phyloP scores from a whole-genome alignment of 2,797 vertebrate genomes.

The Sebastolobus alascanus region DNA sequence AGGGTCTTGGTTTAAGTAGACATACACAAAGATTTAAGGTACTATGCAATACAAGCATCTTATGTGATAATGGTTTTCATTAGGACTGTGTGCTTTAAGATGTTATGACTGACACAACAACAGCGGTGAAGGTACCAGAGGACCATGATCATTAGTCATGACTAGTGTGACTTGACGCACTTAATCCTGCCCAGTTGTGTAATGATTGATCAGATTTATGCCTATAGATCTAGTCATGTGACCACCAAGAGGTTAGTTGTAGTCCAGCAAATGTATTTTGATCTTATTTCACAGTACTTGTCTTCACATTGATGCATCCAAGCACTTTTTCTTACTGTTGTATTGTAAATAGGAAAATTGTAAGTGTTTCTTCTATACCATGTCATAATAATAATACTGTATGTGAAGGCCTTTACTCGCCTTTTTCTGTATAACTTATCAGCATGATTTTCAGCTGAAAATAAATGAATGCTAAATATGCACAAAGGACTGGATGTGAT shows the following conservation, averaged over 20 bases:
- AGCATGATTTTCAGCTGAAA: conserved; percentile 76
- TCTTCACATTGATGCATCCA: conserved; percentile 74
- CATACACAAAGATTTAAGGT: conserved; percentile 26
- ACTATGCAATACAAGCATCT: conserved; percentile 63
- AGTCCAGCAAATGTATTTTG: conserved; percentile 58
- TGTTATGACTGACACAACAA: background rate
- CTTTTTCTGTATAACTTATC: conserved; percentile 66
- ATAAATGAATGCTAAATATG: conserved; percentile 62
- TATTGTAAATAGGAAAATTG: conserved; percentile 74
- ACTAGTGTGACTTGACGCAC: conserved; percentile 11
- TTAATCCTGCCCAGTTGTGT: conserved; percentile 17
- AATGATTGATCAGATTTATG: conserved; percentile 8
- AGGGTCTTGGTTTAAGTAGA: conserved; percentile 17
- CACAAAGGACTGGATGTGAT: conserved; percentile 23
- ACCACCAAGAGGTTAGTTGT: conserved; percentile 26
- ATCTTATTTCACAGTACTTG: conserved; percentile 59
- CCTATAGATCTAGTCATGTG: conserved; percentile 18
- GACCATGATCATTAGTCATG: conserved; percentile 21
- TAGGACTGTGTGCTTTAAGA: background rate
- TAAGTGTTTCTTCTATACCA: conserved; percentile 69
- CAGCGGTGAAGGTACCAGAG: conserved; percentile 24
- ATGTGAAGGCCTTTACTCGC: conserved; percentile 66
- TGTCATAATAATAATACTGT: conserved; percentile 70
- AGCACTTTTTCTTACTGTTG: conserved; percentile 79
- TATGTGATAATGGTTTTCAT: conserved; percentile 27